phyloP scores from a whole-genome alignment of 1,140 invertebrate species.

The Hermetia illucens region DNA sequence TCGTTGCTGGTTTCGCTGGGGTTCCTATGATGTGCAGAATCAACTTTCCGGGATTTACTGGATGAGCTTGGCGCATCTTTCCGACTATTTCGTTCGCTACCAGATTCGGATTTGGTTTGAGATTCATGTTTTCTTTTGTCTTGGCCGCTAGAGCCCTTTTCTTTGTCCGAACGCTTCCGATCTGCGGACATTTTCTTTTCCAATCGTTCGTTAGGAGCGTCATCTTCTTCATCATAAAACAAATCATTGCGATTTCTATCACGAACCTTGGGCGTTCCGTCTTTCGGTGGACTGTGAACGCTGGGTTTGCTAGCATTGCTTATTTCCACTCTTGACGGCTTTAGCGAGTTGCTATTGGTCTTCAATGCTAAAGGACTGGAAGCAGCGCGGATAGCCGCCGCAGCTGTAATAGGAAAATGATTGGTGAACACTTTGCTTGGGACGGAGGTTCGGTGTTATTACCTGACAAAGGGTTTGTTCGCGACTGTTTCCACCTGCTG shows the following conservation, averaged over 20 bases:
- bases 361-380: too few relatives aligned
- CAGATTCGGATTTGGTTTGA: too few relatives aligned
- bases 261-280: not conserved
- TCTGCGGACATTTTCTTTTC: slow-evolving; percentile 10
- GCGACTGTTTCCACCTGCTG: slow-evolving; percentile 17
- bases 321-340: not conserved
- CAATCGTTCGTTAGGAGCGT: slow-evolving; percentile 23
- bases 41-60: too few relatives aligned
- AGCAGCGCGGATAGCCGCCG: slow-evolving; percentile 1
- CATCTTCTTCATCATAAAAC: slow-evolving; percentile 38
- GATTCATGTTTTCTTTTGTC: slow-evolving; percentile 11
- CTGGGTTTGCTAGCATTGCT: not conserved
- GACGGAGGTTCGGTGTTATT: not conserved
- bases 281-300: not conserved
- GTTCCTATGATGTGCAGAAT: too few relatives aligned
- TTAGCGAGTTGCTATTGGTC: too few relatives aligned
- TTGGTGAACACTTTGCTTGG: slow-evolving; percentile 13
- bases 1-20: slow-evolving; percentile 4
- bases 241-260: slow-evolving; percentile 31
- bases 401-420: not conserved
- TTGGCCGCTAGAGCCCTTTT: slow-evolving; percentile 8
- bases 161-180: slow-evolving; percentile 2
- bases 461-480: not conserved
- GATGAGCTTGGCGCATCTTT: too few relatives aligned
- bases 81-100: too few relatives aligned